A percentile compares a stretch with the other conserved stretches of the same genome.
Conservation (phyloP, 2,888 invertebrate genomes). For the Nephrotoma appendiculata region DNA sequence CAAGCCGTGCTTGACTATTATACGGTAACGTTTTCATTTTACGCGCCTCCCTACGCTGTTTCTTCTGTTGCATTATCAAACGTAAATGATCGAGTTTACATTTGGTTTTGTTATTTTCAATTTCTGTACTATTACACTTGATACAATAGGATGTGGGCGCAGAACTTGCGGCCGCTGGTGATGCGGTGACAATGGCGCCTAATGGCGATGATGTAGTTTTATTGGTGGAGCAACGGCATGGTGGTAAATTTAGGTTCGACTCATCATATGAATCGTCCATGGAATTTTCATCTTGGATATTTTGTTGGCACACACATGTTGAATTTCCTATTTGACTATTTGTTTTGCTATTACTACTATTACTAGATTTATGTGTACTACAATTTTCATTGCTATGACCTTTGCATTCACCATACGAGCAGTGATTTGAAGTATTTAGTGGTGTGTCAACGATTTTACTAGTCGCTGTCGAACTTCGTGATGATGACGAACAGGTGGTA, state of each 20-base stretch:
- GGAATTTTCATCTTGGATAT: neutral
- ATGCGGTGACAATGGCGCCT: slow-evolving; percentile 7
- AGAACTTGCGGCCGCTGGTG: slow-evolving; percentile 10
- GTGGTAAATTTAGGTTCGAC: neutral
- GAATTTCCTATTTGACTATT: slow-evolving; percentile 9
- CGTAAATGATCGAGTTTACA: slow-evolving; percentile 78
- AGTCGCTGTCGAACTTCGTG: neutral
- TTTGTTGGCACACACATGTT: neutral
- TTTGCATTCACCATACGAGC: slow-evolving; percentile 33
- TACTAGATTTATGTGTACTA: slow-evolving; percentile 14
- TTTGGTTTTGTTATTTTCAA: slow-evolving; percentile 65
- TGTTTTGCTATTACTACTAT: slow-evolving; percentile 10
- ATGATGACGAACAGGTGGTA: neutral
- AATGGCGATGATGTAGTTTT: neutral
- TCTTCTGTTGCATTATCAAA: slow-evolving; percentile 79
- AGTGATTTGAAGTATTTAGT: slow-evolving; percentile 17
- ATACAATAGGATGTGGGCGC: slow-evolving; percentile 20
- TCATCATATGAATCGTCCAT: neutral
- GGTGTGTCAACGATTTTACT: neutral
- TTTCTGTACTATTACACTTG: slow-evolving; percentile 38
- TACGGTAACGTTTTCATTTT: slow-evolving; percentile 56
- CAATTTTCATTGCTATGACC: slow-evolving; percentile 24
- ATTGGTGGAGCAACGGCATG: neutral
- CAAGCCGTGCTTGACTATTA: slow-evolving; percentile 17
- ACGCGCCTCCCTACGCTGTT: slow-evolving; percentile 66